These are phyloP conservation scores for Hemiscyllium ocellatum DNA, from an alignment of 2,113 vertebrate species.

Conservation along the genomic window DNA sequence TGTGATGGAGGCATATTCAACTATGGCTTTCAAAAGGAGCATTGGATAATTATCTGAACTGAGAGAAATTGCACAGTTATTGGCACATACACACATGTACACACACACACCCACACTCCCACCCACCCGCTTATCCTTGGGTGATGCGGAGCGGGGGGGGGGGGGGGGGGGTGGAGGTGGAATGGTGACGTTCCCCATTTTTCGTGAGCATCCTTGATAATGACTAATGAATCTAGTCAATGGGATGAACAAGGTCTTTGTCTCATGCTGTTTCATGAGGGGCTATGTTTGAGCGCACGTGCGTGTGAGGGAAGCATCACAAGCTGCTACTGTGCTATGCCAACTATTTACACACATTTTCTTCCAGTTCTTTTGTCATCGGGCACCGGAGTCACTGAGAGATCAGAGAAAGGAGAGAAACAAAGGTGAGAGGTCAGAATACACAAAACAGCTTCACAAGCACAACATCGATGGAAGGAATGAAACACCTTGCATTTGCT, in stretches of 20 bases:
- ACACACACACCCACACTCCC: neutral
- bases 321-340: slow-evolving; percentile 19
- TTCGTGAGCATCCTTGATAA: neutral
- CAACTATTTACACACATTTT: slow-evolving; percentile 34
- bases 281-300: neutral
- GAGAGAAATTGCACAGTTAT: no score
- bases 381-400: slow-evolving; percentile 24
- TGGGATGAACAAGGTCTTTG: neutral
- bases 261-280: slow-evolving; percentile 23
- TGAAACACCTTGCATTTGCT: neutral
- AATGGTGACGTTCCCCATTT: no score
- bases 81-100: neutral
- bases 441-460: neutral
- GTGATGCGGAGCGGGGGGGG: no score
- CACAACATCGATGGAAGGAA: slow-evolving; percentile 2
- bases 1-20: no score
- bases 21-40: no score
- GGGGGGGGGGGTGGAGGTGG: no score
- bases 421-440: slow-evolving; percentile 22
- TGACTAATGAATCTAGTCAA: neutral
- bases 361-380: slow-evolving; percentile 21
- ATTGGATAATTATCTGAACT: no score
- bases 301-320: neutral
- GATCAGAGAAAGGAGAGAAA: slow-evolving; percentile 33
- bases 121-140: no score